phyloP scores from a whole-genome alignment of 1,140 invertebrate genomes.

The Bombus cullumanus region DNA sequence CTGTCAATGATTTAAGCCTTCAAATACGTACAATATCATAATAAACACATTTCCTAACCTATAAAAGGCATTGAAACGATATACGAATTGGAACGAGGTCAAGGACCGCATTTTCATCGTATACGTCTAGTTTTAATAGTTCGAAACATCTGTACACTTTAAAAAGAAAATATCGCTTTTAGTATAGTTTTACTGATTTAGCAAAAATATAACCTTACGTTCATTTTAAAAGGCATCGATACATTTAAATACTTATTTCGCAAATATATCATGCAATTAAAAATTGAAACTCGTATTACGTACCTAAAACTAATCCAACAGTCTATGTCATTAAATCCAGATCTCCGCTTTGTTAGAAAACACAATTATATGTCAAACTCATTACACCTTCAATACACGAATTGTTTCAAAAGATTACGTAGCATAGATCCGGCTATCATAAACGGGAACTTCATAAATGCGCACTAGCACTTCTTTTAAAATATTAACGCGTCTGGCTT shows the following conservation, averaged over 20 bases:
- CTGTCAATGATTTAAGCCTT: background rate
- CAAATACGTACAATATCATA: slow-evolving; percentile 15
- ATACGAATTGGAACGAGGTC: slow-evolving; percentile 29
- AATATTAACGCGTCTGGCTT: background rate
- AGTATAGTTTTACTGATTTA: background rate
- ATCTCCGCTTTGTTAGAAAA: slow-evolving; percentile 88
- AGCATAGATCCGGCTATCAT: slow-evolving; percentile 50
- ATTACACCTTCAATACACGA: slow-evolving; percentile 76
- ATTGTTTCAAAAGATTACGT: slow-evolving; percentile 51
- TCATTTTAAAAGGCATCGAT: background rate
- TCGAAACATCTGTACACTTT: background rate
- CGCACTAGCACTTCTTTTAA: slow-evolving; percentile 22
- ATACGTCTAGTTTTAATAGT: slow-evolving; percentile 6
- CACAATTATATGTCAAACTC: slow-evolving; percentile 88
- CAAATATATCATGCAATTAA: background rate
- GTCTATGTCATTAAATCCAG: slow-evolving; percentile 88
- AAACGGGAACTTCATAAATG: slow-evolving; percentile 34
- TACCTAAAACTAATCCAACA: slow-evolving; percentile 91
- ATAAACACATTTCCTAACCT: slow-evolving; percentile 45
- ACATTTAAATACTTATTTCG: background rate
- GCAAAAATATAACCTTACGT: slow-evolving; percentile 6
- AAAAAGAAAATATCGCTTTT: background rate
- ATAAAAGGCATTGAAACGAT: slow-evolving; percentile 23
- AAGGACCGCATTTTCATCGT: slow-evolving; percentile 39
- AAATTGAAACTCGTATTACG: slow-evolving; percentile 5